Base-by-base conservation (phyloP, 2,797 vertebrate species). In the Mormyrops attenuatus region DNA sequence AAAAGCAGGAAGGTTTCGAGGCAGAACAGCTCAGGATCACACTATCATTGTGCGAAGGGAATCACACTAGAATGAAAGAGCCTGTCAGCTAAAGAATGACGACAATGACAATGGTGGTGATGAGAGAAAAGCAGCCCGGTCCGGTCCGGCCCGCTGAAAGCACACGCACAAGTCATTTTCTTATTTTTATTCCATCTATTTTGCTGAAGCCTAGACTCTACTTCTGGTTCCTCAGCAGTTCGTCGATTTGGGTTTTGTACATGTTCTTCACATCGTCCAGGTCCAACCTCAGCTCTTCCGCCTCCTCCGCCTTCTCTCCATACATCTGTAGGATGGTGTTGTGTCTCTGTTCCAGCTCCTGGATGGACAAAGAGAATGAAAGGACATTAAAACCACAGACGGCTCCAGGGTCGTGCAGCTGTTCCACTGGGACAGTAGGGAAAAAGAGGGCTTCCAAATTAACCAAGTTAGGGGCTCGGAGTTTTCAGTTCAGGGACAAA, bases 281-380 rank as follows among this genome's bases (percentile, higher is more conserved):
- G 92, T 99, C 99, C 86, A 99, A 95, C 11, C 97, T 96, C 63
- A 99, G 96, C 85, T 99, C 99, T 92, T 99, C 97, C 0, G 99
- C 98, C 91, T 99, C 99, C 91, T 99, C 98, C 3, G 98, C 99
- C 93, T 99, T 99, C 93, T 99, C 99, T 85, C 98, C 98, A 17
- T 99, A 99, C 99, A 99, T 99, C 95, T 99, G 99, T 88, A 99
- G 96, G 92, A 99, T 99, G 34, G 98, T 99, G 94, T 99, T 99
- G 95, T 99, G 98, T 84, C 98, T 96, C 91, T 99, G 98, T 93
- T 99, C 97, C 95, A 99, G 94, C 91, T 99, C 98, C 98, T 99
- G 94, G 88, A 95, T 95, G 17, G 20, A 20, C 38, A 38, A 5
- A 44, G 34, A 17, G 15, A 3, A 20, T 0, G 2, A 15, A 44